Conservation (phyloP, 2,113 vertebrate species). For the Cathartes aura region DNA sequence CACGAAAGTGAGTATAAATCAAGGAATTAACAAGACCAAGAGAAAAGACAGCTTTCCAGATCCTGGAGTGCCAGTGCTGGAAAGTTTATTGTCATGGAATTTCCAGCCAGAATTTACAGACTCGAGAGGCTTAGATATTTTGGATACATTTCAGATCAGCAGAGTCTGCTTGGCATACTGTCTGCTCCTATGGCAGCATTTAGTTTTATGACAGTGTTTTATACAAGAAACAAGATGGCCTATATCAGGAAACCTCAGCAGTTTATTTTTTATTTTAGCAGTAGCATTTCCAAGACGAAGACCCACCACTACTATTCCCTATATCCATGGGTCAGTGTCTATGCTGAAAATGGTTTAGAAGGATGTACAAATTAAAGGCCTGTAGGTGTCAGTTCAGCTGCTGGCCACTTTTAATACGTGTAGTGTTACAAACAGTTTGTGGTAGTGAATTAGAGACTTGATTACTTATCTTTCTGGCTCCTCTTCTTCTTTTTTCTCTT, state of each 20-base stretch:
- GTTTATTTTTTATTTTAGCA: neutral
- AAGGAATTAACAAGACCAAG: neutral
- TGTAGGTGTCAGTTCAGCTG: neutral
- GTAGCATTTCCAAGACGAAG: neutral
- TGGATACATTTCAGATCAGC: neutral
- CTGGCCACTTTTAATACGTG: neutral
- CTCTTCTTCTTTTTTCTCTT: neutral
- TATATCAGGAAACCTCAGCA: neutral
- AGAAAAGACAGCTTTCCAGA: neutral
- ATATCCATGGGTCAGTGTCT: neutral
- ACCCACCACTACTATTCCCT: neutral
- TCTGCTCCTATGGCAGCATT: neutral
- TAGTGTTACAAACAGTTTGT: neutral
- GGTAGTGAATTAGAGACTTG: neutral
- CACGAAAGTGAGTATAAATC: neutral
- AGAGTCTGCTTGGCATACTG: neutral
- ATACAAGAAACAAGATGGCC: neutral
- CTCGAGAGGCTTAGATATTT: neutral
- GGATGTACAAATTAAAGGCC: neutral
- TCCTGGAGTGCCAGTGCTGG: neutral
- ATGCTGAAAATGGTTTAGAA: neutral
- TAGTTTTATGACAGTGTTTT: neutral
- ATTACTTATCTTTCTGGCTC: neutral
- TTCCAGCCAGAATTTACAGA: neutral
- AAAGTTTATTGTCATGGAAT: neutral